These are phyloP conservation scores for Tauraco erythrolophus DNA, from an alignment of 2,113 vertebrate genomes.

Conservation along the genomic window DNA sequence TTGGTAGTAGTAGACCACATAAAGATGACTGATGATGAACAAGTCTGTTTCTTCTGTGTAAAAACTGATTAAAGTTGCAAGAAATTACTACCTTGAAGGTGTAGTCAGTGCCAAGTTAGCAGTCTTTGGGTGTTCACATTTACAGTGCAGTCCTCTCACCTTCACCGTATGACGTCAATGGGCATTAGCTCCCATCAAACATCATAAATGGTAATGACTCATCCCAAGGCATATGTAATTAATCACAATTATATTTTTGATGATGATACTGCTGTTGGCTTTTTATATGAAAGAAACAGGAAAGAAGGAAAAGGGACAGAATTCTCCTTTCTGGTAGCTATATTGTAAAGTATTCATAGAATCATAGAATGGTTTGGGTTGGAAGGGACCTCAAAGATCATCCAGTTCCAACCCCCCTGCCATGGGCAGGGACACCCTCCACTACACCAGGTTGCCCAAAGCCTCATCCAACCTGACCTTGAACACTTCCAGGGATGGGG, in stretches of 20 bases:
- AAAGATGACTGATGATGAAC: too few relatives aligned
- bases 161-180: not conserved
- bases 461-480: too few relatives aligned
- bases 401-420: too few relatives aligned
- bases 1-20: not conserved
- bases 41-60: fast-evolving
- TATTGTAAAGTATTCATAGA: not conserved
- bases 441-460: too few relatives aligned
- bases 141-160: not conserved
- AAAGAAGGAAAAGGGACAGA: not conserved
- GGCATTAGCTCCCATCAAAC: not conserved
- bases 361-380: too few relatives aligned
- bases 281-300: not conserved
- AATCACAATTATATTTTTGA: not conserved
- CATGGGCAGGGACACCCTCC: too few relatives aligned
- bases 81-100: not conserved
- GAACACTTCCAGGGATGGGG: too few relatives aligned
- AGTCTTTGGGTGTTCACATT: not conserved
- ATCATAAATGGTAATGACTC: not conserved
- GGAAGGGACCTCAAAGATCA: too few relatives aligned
- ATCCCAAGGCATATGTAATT: not conserved
- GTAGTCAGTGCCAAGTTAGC: not conserved
- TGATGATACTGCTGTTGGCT: not conserved
- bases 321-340: not conserved
- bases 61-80: not conserved